These are phyloP conservation scores for Eriocheir sinensis DNA, from an alignment of 1,140 invertebrate genomes.

Conservation along the genomic window DNA sequence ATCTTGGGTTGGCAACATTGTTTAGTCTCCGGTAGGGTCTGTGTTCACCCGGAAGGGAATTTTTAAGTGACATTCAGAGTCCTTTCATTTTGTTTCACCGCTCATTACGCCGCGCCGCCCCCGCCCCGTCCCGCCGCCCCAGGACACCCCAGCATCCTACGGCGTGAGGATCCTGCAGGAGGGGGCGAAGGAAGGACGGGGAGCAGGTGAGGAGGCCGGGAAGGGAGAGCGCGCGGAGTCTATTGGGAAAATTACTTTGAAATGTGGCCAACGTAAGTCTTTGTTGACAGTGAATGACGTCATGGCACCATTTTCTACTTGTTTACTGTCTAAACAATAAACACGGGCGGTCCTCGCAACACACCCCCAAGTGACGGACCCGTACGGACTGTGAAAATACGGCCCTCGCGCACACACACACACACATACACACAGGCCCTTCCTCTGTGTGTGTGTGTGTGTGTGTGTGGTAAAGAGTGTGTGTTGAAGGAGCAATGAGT, in stretches of 20 bases:
- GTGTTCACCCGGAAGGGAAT: conserved; percentile 70
- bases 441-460: no score
- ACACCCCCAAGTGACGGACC: conserved; percentile 70
- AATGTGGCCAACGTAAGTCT: conserved; percentile 73
- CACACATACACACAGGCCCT: no score
- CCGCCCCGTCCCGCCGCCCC: background rate
- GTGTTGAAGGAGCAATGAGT: no score
- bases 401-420: background rate
- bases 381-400: conserved; percentile 67
- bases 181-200: background rate
- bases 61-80: conserved; percentile 76
- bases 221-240: background rate
- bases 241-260: conserved; percentile 71
- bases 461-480: background rate
- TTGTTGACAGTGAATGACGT: conserved; percentile 76
- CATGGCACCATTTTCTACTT: conserved; percentile 76
- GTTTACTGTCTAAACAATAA: conserved; percentile 78
- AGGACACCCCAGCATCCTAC: background rate
- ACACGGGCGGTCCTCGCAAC: conserved; percentile 75
- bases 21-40: conserved; percentile 76
- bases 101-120: background rate
- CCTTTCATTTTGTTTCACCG: conserved; percentile 71
- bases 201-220: no score
- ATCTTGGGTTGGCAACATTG: conserved; percentile 71
- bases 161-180: background rate